phyloP scores from a whole-genome alignment of 1,140 invertebrate genomes.

The Chrysoperla carnea region DNA sequence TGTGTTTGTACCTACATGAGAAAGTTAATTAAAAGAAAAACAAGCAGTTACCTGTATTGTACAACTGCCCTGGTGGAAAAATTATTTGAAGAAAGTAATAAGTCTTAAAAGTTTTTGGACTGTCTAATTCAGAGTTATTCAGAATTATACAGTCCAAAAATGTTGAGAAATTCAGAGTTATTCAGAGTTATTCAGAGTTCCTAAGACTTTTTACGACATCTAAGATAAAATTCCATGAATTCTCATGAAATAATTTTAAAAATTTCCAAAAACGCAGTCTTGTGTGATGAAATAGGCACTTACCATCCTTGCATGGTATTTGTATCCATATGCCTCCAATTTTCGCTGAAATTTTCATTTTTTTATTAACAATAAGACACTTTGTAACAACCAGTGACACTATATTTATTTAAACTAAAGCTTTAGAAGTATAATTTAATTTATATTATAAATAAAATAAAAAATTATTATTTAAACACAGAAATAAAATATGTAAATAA shows the following conservation, averaged over 20 bases:
- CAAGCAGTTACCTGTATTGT: background rate
- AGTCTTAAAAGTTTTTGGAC: no score
- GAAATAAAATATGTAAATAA: background rate
- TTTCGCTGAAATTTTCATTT: constrained; percentile 42
- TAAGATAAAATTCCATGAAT: no score
- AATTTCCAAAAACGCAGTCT: no score
- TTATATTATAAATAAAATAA: background rate
- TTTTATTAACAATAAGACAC: background rate
- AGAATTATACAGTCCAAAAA: background rate
- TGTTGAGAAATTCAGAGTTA: background rate
- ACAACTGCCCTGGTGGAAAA: background rate
- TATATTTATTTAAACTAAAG: background rate
- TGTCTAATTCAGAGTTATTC: no score
- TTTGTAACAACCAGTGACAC: background rate
- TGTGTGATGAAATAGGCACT: no score
- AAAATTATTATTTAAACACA: background rate
- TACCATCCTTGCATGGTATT: constrained; percentile 36
- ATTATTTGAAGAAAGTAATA: background rate
- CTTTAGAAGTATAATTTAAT: background rate
- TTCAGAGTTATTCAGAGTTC: background rate
- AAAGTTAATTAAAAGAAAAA: background rate
- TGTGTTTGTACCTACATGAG: constrained; percentile 20
- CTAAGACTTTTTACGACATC: no score
- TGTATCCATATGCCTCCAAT: constrained; percentile 44
- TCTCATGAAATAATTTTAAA: constrained; percentile 3